These are phyloP conservation scores for Epizoanthus ramosus DNA, from an alignment of 92 coral and sea anemone species.

Conservation along the genomic window DNA sequence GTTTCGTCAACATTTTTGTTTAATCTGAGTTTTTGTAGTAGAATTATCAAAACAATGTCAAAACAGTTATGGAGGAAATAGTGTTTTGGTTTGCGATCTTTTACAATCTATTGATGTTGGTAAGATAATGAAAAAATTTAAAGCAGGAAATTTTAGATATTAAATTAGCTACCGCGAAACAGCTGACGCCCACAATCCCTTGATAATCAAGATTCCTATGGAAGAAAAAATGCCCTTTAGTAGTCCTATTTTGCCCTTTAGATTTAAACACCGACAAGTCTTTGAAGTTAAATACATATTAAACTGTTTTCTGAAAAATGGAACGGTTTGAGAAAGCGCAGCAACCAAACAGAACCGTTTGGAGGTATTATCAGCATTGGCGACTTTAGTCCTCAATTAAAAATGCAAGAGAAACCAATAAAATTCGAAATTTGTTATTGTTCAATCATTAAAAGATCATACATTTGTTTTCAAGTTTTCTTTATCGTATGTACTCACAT, in stretches of 20 bases:
- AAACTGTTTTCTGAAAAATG: not conserved
- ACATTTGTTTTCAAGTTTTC: not conserved
- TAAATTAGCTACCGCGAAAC: constrained; percentile 7
- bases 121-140: constrained; percentile 10
- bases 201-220: not conserved
- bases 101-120: constrained; percentile 10
- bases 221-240: not conserved
- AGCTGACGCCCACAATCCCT: not conserved
- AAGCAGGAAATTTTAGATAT: not conserved
- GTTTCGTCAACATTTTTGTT: no score
- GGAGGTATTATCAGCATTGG: not conserved
- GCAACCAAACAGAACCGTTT: constrained; percentile 14
- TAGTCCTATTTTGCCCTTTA: not conserved
- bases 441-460: constrained; percentile 15
- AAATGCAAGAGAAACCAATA: constrained; percentile 22
- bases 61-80: not conserved
- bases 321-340: not conserved
- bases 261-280: not conserved
- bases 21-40: not conserved
- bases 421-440: constrained; percentile 18
- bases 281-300: not conserved
- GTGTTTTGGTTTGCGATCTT: constrained; percentile 4
- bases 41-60: not conserved
- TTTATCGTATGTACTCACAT: not conserved
- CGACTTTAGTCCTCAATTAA: not conserved